Percentiles rank a stretch among this genome's conserved stretches.
These are phyloP conservation scores for Dasypus novemcinctus DNA, from an alignment of 2,113 vertebrate genomes.

Conservation along the genomic window DNA sequence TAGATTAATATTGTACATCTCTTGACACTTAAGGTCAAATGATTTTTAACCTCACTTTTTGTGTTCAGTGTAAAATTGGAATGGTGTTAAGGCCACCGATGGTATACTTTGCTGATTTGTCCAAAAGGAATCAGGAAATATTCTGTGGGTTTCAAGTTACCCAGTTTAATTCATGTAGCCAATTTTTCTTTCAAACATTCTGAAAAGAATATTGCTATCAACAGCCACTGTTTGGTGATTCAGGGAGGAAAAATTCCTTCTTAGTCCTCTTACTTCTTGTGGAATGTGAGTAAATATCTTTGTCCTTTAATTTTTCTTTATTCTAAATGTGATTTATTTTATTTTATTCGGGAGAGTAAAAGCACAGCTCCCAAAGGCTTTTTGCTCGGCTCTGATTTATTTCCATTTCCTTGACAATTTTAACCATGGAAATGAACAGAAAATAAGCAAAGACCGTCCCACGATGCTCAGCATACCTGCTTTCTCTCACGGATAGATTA, in stretches of 20 bases:
- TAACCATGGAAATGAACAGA: background rate
- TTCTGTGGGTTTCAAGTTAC: background rate
- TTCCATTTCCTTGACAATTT: background rate
- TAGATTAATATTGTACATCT: background rate
- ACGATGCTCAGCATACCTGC: background rate
- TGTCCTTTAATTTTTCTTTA: background rate
- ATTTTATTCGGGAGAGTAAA: background rate
- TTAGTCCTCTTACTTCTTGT: background rate
- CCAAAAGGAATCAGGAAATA: background rate
- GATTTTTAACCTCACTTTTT: background rate
- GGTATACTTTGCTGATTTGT: background rate
- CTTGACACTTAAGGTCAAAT: background rate
- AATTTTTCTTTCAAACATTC: background rate
- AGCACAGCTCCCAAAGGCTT: background rate
- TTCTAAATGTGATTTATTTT: background rate
- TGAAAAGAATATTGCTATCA: background rate
- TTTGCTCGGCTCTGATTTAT: background rate
- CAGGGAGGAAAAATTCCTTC: background rate
- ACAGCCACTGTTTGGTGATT: background rate
- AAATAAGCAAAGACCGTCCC: background rate
- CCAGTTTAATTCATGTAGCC: background rate
- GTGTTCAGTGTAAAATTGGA: background rate
- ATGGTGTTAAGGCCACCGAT: background rate
- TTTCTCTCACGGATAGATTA: background rate
- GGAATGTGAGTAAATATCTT: background rate